A percentile compares a stretch with the other conserved stretches of the same genome.
Evolutionary conservation across 2,113 vertebrate genomes (phyloP).

Genomic region (Lucifuga dentata): DNA sequence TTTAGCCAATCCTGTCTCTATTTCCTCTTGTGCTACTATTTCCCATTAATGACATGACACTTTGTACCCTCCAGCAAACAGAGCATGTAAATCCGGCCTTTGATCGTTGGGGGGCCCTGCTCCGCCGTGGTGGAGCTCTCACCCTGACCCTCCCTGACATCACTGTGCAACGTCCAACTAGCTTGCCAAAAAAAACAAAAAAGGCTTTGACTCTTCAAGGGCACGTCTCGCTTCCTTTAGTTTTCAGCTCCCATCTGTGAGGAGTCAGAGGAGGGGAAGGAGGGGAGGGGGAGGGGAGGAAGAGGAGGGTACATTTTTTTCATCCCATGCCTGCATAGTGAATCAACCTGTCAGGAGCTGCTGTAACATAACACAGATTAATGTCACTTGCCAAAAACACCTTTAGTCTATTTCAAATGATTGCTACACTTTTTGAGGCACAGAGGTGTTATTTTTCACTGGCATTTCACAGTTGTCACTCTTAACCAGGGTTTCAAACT

Average conservation of each 20-base stretch:
- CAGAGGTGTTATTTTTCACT: no score
- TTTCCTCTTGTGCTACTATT: background rate
- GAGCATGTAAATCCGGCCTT: constrained; percentile 25
- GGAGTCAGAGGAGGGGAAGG: background rate
- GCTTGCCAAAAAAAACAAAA: constrained; percentile 25
- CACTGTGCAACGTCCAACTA: constrained; percentile 25
- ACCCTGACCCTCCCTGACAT: constrained; percentile 31
- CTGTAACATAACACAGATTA: constrained; percentile 1
- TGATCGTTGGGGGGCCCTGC: constrained; percentile 1
- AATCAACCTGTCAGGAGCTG: background rate
- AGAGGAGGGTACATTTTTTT: background rate
- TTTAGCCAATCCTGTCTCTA: no score
- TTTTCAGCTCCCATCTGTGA: constrained; percentile 11
- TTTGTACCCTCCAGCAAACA: constrained; percentile 9
- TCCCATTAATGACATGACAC: background rate
- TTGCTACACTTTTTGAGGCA: no score
- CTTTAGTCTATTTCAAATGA: background rate
- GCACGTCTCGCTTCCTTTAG: constrained; percentile 26
- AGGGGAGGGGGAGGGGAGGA: constrained; percentile 1
- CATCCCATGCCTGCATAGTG: constrained; percentile 12
- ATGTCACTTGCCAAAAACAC: constrained; percentile 2
- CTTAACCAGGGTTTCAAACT: no score
- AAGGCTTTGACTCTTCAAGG: constrained; percentile 55
- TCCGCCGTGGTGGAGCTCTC: background rate
- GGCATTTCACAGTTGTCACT: no score